Conservation (phyloP, 2,113 vertebrate genomes). For the Charina bottae region DNA sequence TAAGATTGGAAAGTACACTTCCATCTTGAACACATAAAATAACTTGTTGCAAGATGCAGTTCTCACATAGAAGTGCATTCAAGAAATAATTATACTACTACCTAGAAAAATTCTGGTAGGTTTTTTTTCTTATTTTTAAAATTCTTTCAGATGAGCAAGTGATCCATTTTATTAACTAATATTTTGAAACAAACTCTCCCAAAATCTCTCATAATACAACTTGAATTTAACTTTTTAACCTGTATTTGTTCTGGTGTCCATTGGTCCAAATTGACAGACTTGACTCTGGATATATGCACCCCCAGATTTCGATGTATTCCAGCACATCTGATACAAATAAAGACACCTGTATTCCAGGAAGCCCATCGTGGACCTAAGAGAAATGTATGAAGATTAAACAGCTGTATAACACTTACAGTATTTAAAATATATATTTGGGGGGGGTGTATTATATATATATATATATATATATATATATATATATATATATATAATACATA, state of each 20-base stretch:
- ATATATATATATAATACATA: no score
- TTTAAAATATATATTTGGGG: not conserved
- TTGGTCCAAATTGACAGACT: constrained; percentile 98
- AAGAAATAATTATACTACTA: not conserved
- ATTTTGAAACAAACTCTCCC: not conserved
- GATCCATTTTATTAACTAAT: not conserved
- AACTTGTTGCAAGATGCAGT: not conserved
- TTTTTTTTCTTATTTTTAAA: not conserved
- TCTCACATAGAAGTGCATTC: not conserved
- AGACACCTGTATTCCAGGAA: constrained; percentile 98
- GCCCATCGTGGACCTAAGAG: constrained; percentile 94
- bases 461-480: no score
- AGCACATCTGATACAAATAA: constrained; percentile 98
- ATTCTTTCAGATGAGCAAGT: not conserved
- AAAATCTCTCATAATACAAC: not conserved
- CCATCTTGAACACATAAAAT: not conserved
- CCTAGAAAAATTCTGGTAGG: not conserved
- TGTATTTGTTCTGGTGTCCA: constrained; percentile 99
- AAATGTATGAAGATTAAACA: constrained; percentile 22
- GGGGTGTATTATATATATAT: no score
- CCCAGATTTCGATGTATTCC: constrained; percentile 98
- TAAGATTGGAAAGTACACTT: not conserved
- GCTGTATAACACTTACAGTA: not conserved
- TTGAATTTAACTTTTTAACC: constrained; percentile 69
- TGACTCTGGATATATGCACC: constrained; percentile 98